Percentiles rank a stretch among this genome's conserved stretches.
These are phyloP conservation scores for Drosophila siamana DNA, from an alignment of 2,888 invertebrate species.

Conservation along the genomic window DNA sequence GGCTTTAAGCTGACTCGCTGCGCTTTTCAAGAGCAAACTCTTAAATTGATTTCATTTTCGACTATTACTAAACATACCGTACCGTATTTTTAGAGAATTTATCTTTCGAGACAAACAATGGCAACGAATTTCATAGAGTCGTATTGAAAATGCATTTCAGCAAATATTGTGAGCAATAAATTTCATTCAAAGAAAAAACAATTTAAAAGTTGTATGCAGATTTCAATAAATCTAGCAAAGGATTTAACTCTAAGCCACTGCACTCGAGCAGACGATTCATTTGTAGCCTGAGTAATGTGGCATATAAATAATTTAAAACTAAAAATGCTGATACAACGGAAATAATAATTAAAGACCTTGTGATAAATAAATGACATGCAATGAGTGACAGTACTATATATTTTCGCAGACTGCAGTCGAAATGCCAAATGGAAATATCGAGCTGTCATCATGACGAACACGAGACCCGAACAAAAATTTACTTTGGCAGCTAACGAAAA, in stretches of 20 bases:
- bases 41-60: conserved; percentile 15
- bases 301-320: conserved; percentile 26
- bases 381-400: conserved; percentile 1
- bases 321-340: conserved; percentile 42
- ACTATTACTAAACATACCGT: not conserved
- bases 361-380: conserved; percentile 42
- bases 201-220: conserved; percentile 8
- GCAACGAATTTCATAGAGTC: not conserved
- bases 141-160: conserved; percentile 6
- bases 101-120: not conserved
- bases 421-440: conserved; percentile 55
- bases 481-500: conserved; percentile 64
- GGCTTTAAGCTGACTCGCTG: conserved; percentile 42
- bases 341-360: conserved; percentile 55
- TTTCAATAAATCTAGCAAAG: conserved; percentile 18
- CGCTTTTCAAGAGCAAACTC: conserved; percentile 25
- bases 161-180: conserved; percentile 12
- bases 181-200: conserved; percentile 1
- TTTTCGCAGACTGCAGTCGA: conserved; percentile 45
- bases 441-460: conserved; percentile 32
- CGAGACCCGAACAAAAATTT: conserved; percentile 48
- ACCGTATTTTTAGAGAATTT: not conserved
- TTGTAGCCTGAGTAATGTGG: not conserved
- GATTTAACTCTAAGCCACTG: not conserved
- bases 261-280: not conserved